phyloP scores from a whole-genome alignment of 2,113 vertebrate genomes.

The Tursiops truncatus region DNA sequence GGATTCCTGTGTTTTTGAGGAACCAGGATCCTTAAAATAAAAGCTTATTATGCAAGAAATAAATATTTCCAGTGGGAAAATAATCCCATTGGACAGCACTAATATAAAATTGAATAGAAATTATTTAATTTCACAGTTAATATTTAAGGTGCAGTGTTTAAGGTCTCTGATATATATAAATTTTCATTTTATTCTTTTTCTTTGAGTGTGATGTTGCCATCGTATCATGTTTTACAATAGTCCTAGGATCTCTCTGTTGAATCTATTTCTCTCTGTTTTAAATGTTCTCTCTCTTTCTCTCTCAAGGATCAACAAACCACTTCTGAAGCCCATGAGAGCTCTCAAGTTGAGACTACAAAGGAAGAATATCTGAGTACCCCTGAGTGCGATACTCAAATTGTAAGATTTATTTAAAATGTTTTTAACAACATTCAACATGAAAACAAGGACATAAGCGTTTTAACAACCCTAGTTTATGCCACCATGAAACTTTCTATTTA shows the following conservation, averaged over 20 bases:
- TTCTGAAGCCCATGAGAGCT: constrained; percentile 68
- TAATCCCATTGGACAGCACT: not conserved
- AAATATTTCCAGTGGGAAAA: not conserved
- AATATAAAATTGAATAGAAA: not conserved
- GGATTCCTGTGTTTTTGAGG: not conserved
- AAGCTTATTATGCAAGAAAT: not conserved
- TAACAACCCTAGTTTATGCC: not conserved
- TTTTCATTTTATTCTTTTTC: not conserved
- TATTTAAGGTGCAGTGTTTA: not conserved
- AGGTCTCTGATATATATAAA: not conserved
- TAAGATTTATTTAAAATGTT: constrained; percentile 76
- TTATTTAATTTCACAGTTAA: not conserved
- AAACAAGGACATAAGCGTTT: not conserved
- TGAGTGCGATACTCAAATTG: constrained; percentile 81
- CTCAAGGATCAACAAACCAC: constrained; percentile 53
- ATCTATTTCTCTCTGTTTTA: not conserved
- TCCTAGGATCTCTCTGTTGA: not conserved
- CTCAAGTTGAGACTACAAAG: constrained; percentile 61
- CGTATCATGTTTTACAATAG: not conserved
- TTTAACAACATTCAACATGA: not conserved
- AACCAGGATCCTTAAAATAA: not conserved
- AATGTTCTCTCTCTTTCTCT: not conserved
- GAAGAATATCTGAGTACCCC: constrained; percentile 73
- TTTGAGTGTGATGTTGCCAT: not conserved
- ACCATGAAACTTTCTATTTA: not conserved